A percentile compares a stretch with the other conserved stretches of the same genome.
These are phyloP conservation scores for Sinocyclocheilus anshuiensis DNA, from an alignment of 2,113 vertebrate species.

Conservation along the genomic window DNA sequence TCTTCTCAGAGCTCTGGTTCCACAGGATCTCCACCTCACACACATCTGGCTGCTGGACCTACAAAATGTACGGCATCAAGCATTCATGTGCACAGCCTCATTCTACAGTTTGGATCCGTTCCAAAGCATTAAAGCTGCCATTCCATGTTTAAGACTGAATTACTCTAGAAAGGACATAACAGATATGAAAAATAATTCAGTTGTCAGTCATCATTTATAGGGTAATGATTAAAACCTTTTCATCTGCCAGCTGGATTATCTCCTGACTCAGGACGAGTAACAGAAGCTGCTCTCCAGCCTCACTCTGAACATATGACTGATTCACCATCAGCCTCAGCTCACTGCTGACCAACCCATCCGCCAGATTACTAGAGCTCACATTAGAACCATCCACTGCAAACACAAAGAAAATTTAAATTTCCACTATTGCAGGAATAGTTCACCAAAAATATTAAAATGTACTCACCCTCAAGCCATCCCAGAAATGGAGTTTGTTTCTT, in stretches of 20 bases:
- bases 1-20: conserved; percentile 79
- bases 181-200: not conserved
- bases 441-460: not conserved
- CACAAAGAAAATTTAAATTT: not conserved
- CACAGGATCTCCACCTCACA: conserved; percentile 88
- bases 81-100: not conserved
- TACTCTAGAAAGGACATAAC: not conserved
- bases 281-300: conserved; percentile 77
- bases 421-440: not conserved
- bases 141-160: not conserved
- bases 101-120: not conserved
- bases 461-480: not conserved
- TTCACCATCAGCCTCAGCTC: conserved; percentile 87
- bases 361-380: conserved; percentile 67
- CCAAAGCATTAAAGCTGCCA: not conserved
- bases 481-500: not conserved
- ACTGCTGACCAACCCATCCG: conserved; percentile 77
- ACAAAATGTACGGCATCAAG: not conserved
- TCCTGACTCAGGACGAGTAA: conserved; percentile 87
- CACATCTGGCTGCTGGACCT: conserved; percentile 89
- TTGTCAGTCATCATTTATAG: not conserved
- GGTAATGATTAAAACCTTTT: conserved; percentile 73
- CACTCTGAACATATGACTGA: conserved; percentile 82
- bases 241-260: conserved; percentile 87
- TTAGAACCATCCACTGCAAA: conserved; percentile 77